Percentiles rank a stretch among this genome's conserved stretches.
These are phyloP conservation scores for Anthrax anthrax DNA, from an alignment of 2,888 invertebrate species.

Conservation along the genomic window DNA sequence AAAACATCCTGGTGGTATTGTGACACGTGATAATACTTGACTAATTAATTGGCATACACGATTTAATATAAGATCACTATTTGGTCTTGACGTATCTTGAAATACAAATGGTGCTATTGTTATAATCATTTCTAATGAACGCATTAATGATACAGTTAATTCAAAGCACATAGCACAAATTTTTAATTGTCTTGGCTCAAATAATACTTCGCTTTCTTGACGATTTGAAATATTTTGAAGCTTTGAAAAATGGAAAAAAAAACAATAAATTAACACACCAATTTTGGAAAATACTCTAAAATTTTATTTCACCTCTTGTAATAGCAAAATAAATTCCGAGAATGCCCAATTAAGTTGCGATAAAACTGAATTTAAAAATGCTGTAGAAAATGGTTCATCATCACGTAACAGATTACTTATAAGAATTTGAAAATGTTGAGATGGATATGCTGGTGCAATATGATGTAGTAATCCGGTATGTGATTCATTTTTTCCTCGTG, in stretches of 20 bases:
- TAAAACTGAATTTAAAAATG: constrained; percentile 61
- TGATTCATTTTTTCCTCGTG: constrained; percentile 30
- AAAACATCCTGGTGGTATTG: constrained; percentile 54
- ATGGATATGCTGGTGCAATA: constrained; percentile 32
- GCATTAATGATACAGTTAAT: constrained; percentile 57
- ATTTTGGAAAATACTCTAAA: not conserved
- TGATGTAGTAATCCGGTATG: constrained; percentile 33
- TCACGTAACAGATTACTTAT: constrained; percentile 45
- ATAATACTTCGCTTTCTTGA: constrained; percentile 40
- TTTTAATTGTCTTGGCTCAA: constrained; percentile 64
- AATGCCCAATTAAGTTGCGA: constrained; percentile 80
- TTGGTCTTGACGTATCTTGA: constrained; percentile 47
- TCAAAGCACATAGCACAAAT: constrained; percentile 76
- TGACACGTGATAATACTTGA: constrained; percentile 64
- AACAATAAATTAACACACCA: not conserved
- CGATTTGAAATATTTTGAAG: constrained; percentile 47
- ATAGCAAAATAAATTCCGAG: constrained; percentile 71
- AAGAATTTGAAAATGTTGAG: constrained; percentile 35
- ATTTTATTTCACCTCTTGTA: constrained; percentile 51
- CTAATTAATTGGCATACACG: constrained; percentile 59
- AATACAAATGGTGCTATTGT: constrained; percentile 50
- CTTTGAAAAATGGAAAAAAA: constrained; percentile 23
- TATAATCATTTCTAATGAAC: constrained; percentile 68
- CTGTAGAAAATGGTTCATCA: constrained; percentile 49
- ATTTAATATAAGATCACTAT: constrained; percentile 55